phyloP scores from a whole-genome alignment of 2,797 vertebrate species.

The Cirrhinus molitorella region DNA sequence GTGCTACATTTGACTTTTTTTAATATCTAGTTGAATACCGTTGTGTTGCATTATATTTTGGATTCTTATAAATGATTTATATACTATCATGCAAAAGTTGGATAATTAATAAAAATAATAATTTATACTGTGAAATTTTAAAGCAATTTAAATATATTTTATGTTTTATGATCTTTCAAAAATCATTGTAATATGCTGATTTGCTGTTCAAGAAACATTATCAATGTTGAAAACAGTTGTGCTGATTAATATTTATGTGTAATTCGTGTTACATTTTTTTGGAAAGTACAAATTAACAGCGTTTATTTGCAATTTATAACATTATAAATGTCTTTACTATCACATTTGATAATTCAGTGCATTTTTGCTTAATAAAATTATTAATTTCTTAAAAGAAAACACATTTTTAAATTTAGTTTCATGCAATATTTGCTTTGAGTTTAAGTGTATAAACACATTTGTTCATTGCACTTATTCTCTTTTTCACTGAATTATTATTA shows the following conservation, averaged over 20 bases:
- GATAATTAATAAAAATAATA: background rate
- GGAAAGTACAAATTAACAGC: background rate
- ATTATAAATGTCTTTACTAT: background rate
- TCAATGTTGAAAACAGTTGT: background rate
- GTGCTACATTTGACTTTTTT: no score
- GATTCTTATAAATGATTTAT: no score
- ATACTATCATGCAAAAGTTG: no score
- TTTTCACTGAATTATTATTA: background rate
- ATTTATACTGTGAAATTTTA: background rate
- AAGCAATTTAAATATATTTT: no score
- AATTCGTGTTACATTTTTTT: no score
- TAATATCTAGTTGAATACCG: no score
- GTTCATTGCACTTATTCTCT: background rate
- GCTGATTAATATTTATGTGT: background rate
- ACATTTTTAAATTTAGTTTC: background rate
- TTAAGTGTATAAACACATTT: background rate
- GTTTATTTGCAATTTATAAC: background rate
- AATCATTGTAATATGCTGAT: background rate
- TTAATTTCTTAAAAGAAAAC: background rate
- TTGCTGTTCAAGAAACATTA: background rate
- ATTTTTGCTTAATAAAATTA: background rate
- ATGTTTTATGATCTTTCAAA: background rate
- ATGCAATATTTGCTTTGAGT: background rate
- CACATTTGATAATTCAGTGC: background rate
- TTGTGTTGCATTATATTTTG: no score